Evolutionary conservation across 2,113 vertebrate genomes (phyloP).

Genomic region (Garra rufa): DNA sequence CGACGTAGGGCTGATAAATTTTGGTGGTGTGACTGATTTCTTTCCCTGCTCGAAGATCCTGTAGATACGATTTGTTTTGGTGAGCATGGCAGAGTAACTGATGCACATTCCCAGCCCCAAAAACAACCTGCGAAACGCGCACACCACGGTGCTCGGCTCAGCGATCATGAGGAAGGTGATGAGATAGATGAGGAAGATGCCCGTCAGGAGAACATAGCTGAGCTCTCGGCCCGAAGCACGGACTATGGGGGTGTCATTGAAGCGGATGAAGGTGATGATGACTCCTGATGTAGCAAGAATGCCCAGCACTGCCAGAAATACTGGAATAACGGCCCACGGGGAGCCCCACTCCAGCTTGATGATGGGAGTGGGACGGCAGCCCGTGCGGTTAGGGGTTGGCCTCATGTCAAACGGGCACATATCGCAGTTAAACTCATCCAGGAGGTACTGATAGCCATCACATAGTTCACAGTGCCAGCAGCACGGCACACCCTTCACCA

Average conservation of each 20-base stretch:
- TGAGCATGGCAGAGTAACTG: slow-evolving; percentile 83
- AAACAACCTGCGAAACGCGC: slow-evolving; percentile 78
- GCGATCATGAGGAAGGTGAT: slow-evolving; percentile 82
- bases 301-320: slow-evolving; percentile 82
- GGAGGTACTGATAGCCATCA: slow-evolving; percentile 81
- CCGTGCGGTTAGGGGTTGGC: slow-evolving; percentile 77
- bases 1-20: slow-evolving; percentile 86
- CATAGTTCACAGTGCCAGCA: slow-evolving; percentile 87
- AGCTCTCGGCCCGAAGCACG: slow-evolving; percentile 84
- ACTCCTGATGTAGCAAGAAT: slow-evolving; percentile 77
- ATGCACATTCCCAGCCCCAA: slow-evolving; percentile 79
- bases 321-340: slow-evolving; percentile 81
- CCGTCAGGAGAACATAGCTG: slow-evolving; percentile 80
- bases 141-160: slow-evolving; percentile 74
- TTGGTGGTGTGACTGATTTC: slow-evolving; percentile 80
- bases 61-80: slow-evolving; percentile 88
- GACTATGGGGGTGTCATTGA: slow-evolving; percentile 85
- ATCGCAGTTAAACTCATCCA: slow-evolving; percentile 80
- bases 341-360: slow-evolving; percentile 83
- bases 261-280: slow-evolving; percentile 77
- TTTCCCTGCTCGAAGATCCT: slow-evolving; percentile 88
- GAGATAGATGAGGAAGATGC: slow-evolving; percentile 79
- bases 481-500: slow-evolving; percentile 84
- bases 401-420: slow-evolving; percentile 81
- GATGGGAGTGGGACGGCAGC: slow-evolving; percentile 80